Base-by-base conservation (phyloP, 2,113 vertebrate genomes). In the Sakesphorus luctuosus region DNA sequence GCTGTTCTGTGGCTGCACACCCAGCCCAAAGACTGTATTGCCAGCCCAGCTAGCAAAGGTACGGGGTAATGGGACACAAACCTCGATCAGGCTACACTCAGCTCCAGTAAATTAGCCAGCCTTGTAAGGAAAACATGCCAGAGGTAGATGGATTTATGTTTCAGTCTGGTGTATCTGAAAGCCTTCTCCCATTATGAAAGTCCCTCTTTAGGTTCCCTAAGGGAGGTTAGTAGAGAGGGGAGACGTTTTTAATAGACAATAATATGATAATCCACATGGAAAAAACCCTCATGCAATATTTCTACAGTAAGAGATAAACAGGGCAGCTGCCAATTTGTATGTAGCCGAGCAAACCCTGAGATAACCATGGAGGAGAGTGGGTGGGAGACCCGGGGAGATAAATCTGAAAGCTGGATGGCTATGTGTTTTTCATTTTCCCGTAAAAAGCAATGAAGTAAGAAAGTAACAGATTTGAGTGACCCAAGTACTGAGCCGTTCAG, bases 231-330 rank as follows among this genome's bases (percentile, higher is more conserved):
- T 80, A 55, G 96, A 90, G 78, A 92, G 88, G 83, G 93, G 89
- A 96, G 88, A 95, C 74, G 79, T 95, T 96, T 97, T 96, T 96
- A 96, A 96, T 88, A 88, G 82, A 94, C 93, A 94, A 96, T 93
- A 96, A 96, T 93, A 93, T 94, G 96, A 91, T 97, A 90, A 94
- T 96, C 96, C 53, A 78, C 93, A 75, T 83, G 61, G 47, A 92
- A 92, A 95, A 90, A 91, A 79, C 0, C 46, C 86, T 89, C 2
- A 10, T 89, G 85, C 80, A 75, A 16, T 94, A 86, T 95, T 96
- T 97, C 94, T 96, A 86, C n/a, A 40, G 90, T 91, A 81, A 74
- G 90, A 94, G 91, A 86, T 94, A 87, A 90, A 95, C 89, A 93
- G 69, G 76, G 72, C 73, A 82, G 94, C 91, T 94, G 93, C 93